Evolutionary conservation across 2,113 vertebrate species (phyloP).

Genomic region (Syngnathoides biaculeatus): DNA sequence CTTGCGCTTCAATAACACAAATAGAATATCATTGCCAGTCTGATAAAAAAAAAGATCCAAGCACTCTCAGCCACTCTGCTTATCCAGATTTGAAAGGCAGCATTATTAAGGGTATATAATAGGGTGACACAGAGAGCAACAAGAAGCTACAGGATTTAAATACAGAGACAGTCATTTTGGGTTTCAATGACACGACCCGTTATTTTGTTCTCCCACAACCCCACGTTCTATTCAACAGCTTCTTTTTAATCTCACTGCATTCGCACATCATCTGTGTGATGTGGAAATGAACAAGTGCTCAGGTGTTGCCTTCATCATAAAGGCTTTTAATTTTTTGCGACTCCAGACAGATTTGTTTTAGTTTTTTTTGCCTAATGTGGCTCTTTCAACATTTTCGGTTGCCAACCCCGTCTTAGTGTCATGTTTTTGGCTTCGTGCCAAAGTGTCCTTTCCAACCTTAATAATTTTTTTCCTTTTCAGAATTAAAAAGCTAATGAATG

Average conservation of each 20-base stretch:
- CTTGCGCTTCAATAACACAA: not conserved
- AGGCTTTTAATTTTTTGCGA: too few relatives aligned
- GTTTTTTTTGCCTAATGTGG: too few relatives aligned
- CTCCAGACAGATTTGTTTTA: too few relatives aligned
- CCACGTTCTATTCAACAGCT: constrained; percentile 48
- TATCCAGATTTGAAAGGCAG: constrained; percentile 41
- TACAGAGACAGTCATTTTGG: constrained; percentile 55
- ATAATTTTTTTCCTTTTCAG: constrained; percentile 37
- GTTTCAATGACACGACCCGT: constrained; percentile 58
- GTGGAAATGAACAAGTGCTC: constrained; percentile 52
- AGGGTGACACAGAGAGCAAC: constrained; percentile 44
- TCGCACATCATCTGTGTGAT: constrained; percentile 58
- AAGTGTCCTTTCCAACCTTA: not conserved
- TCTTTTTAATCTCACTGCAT: constrained; percentile 36
- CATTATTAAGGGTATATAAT: constrained; percentile 58
- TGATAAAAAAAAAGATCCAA: constrained; percentile 17
- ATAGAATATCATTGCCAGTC: constrained; percentile 12
- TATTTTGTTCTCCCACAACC: constrained; percentile 21
- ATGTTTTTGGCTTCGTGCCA: not conserved
- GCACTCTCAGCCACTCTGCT: constrained; percentile 16
- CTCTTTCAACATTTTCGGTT: too few relatives aligned
- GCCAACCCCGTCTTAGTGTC: not conserved
- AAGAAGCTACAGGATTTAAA: constrained; percentile 57
- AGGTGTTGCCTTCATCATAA: too few relatives aligned
- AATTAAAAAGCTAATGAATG: constrained; percentile 71